Evolutionary conservation across 2,113 vertebrate species (phyloP).

Genomic region (Amia ocellicauda): DNA sequence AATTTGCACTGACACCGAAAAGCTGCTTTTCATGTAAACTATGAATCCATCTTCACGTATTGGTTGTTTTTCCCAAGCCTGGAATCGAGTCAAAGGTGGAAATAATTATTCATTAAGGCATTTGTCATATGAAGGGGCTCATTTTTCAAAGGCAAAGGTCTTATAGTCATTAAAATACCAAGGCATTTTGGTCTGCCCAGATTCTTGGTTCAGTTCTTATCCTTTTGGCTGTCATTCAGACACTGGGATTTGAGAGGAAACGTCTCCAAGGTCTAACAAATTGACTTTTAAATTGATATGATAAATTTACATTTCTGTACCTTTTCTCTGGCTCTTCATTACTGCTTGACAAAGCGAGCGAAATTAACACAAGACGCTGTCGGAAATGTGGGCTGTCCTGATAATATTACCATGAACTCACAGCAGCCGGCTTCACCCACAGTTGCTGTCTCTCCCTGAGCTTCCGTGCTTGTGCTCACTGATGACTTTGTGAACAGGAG

Average conservation of each 20-base stretch:
- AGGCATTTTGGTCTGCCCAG: conserved; percentile 28
- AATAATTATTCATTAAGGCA: no score
- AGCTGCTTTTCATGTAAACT: no score
- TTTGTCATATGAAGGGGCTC: no score
- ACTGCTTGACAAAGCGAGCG: conserved; percentile 2
- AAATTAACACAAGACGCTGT: conserved; percentile 17
- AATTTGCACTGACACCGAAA: no score
- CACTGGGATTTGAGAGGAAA: conserved; percentile 8
- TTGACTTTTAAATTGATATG: conserved; percentile 10
- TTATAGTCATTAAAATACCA: conserved; percentile 42
- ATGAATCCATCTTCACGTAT: no score
- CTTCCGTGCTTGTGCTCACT: conserved; percentile 17
- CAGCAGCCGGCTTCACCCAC: not conserved
- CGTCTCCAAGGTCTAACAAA: not conserved
- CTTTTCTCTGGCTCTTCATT: conserved; percentile 6
- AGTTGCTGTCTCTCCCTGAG: conserved; percentile 14
- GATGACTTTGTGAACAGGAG: conserved; percentile 46
- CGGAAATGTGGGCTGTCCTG: conserved; percentile 18
- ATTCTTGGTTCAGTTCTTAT: conserved; percentile 8
- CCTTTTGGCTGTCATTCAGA: conserved; percentile 37
- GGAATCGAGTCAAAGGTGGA: no score
- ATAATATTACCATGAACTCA: conserved; percentile 21
- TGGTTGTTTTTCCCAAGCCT: no score
- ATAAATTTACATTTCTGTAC: conserved; percentile 12
- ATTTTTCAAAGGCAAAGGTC: no score